A percentile compares a stretch with the other conserved stretches of the same genome.
Evolutionary conservation across 2,888 invertebrate species (phyloP).

Genomic region (Eupeodes latifasciatus): DNA sequence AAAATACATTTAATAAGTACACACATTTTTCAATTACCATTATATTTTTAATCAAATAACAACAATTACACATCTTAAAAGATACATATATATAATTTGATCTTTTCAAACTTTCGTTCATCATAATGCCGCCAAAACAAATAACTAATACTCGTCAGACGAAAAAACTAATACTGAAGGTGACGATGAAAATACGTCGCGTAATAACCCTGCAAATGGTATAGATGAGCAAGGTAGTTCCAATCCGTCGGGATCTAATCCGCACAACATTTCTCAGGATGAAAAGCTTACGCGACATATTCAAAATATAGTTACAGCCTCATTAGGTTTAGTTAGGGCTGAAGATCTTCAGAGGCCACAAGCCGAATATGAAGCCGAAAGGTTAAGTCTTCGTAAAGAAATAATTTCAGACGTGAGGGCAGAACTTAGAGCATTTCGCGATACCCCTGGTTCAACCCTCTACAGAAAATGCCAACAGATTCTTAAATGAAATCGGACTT

Average conservation of each 20-base stretch:
- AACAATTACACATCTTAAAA: too few relatives aligned
- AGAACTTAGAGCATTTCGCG: neutral
- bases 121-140: too few relatives aligned
- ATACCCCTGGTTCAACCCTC: neutral
- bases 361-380: neutral
- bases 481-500: neutral
- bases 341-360: neutral
- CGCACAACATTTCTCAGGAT: neutral
- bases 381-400: neutral
- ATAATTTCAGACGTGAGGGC: slow-evolving; percentile 5
- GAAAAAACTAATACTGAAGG: neutral
- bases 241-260: neutral
- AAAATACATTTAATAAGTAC: too few relatives aligned
- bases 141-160: neutral
- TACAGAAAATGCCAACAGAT: neutral
- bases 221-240: neutral
- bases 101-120: too few relatives aligned
- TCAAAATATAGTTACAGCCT: slow-evolving; percentile 2
- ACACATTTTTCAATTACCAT: too few relatives aligned
- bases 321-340: slow-evolving; percentile 7
- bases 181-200: neutral
- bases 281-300: slow-evolving; percentile 9
- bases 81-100: too few relatives aligned
- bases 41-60: too few relatives aligned
- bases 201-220: slow-evolving; percentile 3